phyloP scores from a whole-genome alignment of 2,113 vertebrate genomes.

The Petrocephalus microphthalmus region DNA sequence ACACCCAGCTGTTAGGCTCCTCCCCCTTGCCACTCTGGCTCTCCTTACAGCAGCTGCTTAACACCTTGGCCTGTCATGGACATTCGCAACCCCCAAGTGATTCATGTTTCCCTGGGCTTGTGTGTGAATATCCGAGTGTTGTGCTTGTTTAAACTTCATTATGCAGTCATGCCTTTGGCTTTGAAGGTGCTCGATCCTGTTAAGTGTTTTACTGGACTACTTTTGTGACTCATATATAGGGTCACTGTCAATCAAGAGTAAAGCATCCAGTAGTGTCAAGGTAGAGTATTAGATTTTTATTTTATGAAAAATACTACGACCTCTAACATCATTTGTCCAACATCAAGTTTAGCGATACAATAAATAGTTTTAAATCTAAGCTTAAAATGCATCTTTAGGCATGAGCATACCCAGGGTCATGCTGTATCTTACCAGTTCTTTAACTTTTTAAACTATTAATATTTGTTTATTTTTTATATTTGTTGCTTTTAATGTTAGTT shows the following conservation, averaged over 20 bases:
- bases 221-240: background rate
- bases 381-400: background rate
- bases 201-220: background rate
- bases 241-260: background rate
- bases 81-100: slow-evolving; percentile 48
- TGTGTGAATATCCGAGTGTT: slow-evolving; percentile 40
- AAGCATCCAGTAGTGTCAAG: background rate
- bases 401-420: background rate
- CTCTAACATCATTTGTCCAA: background rate
- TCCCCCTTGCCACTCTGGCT: slow-evolving; percentile 23
- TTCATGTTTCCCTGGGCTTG: background rate
- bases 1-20: background rate
- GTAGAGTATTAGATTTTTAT: background rate
- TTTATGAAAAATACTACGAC: background rate
- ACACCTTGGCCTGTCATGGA: slow-evolving; percentile 53
- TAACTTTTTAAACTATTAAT: background rate
- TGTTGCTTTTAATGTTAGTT: background rate
- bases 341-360: background rate
- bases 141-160: slow-evolving; percentile 41
- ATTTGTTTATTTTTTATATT: background rate
- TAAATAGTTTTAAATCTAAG: background rate
- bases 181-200: background rate
- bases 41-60: slow-evolving; percentile 36
- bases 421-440: background rate
- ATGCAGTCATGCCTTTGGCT: slow-evolving; percentile 36